A percentile compares a stretch with the other conserved stretches of the same genome.
phyloP scores from a whole-genome alignment of 2,888 invertebrate genomes.

The Scrobipalpa atriplicella region DNA sequence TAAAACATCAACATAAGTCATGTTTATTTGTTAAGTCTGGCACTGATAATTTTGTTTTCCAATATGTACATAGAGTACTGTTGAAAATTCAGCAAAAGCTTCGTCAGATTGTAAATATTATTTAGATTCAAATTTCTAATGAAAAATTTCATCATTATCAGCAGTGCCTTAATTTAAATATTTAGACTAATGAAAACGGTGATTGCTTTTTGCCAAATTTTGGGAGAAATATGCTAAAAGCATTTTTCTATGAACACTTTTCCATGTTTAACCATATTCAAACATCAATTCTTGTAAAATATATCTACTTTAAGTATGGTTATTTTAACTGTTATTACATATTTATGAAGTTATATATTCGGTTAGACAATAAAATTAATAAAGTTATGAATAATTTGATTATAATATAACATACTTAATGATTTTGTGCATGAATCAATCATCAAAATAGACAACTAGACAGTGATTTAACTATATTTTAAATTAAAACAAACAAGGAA shows the following conservation, averaged over 20 bases:
- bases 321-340: background rate
- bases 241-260: no score
- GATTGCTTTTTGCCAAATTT: background rate
- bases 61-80: conserved; percentile 29
- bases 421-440: conserved; percentile 69
- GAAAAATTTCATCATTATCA: background rate
- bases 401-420: conserved; percentile 43
- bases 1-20: conserved; percentile 21
- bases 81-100: conserved; percentile 32
- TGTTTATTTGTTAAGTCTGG: background rate
- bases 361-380: background rate
- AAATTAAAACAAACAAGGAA: no score
- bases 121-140: background rate
- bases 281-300: no score
- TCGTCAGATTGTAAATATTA: conserved; percentile 26
- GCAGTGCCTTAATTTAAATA: background rate
- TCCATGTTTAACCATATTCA: no score
- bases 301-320: no score
- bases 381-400: background rate
- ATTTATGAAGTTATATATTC: background rate
- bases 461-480: no score
- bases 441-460: conserved; percentile 13
- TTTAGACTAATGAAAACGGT: background rate
- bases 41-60: conserved; percentile 17
- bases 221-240: background rate